These are phyloP conservation scores for Colius striatus DNA, from an alignment of 2,113 vertebrate genomes.

Conservation along the genomic window DNA sequence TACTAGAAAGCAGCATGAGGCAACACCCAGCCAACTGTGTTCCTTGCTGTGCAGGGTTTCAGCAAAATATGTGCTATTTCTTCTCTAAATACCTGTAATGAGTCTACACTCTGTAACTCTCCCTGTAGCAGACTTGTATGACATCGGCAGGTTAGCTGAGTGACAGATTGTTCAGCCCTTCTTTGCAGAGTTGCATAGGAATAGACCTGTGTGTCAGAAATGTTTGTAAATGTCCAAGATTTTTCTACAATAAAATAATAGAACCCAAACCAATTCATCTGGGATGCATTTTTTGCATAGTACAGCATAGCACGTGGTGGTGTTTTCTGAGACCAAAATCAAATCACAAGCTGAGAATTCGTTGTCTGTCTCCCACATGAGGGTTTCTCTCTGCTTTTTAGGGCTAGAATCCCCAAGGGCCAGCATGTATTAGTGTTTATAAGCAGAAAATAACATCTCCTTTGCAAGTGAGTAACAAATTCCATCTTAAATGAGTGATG, in stretches of 20 bases:
- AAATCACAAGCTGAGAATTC: background rate
- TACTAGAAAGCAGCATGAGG: background rate
- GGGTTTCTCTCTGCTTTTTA: background rate
- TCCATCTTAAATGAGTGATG: background rate
- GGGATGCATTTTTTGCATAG: background rate
- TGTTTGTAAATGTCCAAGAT: background rate
- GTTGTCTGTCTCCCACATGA: background rate
- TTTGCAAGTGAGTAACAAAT: background rate
- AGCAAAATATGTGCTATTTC: background rate
- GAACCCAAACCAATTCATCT: background rate
- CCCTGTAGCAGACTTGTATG: background rate
- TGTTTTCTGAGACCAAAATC: background rate
- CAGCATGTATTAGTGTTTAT: background rate
- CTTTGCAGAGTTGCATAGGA: background rate
- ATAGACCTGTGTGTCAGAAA: background rate
- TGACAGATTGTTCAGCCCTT: background rate
- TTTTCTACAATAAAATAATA: background rate
- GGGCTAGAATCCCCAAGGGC: background rate
- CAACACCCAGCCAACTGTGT: background rate
- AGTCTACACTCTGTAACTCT: background rate
- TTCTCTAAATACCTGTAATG: background rate
- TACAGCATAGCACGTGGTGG: background rate
- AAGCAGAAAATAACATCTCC: background rate
- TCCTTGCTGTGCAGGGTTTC: background rate
- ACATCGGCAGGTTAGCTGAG: background rate